These are phyloP conservation scores for Rhea americana DNA, from an alignment of 2,113 vertebrate genomes.

Conservation along the genomic window DNA sequence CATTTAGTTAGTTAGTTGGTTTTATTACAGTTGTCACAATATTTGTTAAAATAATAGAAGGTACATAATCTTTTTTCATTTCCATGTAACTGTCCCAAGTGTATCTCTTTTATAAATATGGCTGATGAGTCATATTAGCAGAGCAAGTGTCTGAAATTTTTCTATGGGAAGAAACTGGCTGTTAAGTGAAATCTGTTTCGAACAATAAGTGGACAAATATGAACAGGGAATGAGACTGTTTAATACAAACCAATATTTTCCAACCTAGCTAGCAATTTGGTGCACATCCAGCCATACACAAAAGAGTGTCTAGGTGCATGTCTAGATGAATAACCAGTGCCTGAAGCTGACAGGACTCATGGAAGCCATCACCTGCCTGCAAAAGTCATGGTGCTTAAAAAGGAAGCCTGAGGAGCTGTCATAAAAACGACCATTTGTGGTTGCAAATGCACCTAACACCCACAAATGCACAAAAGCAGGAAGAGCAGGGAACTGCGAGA, in stretches of 20 bases:
- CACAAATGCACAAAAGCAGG: neutral
- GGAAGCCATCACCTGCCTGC: neutral
- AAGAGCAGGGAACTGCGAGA: neutral
- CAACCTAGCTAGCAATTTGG: neutral
- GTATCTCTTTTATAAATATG: neutral
- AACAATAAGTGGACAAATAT: neutral
- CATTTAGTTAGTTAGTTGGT: neutral
- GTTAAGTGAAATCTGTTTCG: neutral
- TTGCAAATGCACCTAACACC: neutral
- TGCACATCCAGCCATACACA: neutral
- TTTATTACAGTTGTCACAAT: neutral
- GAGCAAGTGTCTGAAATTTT: neutral
- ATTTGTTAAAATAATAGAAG: neutral
- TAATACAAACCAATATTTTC: neutral
- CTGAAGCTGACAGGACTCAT: neutral
- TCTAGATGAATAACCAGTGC: neutral
- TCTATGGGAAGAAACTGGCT: neutral
- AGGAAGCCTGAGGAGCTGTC: neutral
- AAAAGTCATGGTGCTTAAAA: neutral
- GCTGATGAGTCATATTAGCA: neutral
- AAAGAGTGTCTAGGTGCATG: neutral
- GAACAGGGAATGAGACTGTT: neutral
- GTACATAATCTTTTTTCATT: neutral
- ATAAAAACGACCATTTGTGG: rapidly evolving
- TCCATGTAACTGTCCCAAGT: neutral